Evolutionary conservation across 2,888 invertebrate genomes (phyloP).

Genomic region (Sthenelais limicola): DNA sequence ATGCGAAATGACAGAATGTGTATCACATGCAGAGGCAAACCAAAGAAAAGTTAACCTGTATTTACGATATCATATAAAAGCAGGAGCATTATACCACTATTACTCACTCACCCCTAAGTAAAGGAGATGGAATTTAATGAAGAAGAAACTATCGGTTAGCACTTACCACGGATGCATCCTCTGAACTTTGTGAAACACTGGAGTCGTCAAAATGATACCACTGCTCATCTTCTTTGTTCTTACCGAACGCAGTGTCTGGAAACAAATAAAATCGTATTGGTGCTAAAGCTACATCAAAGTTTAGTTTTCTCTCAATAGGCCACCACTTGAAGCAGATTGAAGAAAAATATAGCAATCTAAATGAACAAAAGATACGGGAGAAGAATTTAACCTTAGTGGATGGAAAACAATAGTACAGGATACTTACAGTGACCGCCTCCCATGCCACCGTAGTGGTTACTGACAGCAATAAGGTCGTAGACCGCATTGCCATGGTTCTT

Average conservation of each 20-base stretch:
- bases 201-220: slow-evolving; percentile 76
- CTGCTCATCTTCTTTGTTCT: slow-evolving; percentile 71
- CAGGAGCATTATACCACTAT: too few species aligned
- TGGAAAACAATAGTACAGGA: too few species aligned
- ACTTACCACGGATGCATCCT: slow-evolving; percentile 73
- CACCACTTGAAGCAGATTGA: not conserved
- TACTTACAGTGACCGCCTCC: slow-evolving; percentile 73
- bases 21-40: too few species aligned
- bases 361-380: too few species aligned
- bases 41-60: too few species aligned
- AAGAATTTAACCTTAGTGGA: too few species aligned
- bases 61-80: too few species aligned
- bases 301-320: not conserved
- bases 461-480: slow-evolving; percentile 76
- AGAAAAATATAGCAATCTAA: too few species aligned
- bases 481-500: slow-evolving; percentile 65
- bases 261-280: slow-evolving; percentile 16
- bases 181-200: slow-evolving; percentile 70
- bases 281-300: not conserved
- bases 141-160: too few species aligned
- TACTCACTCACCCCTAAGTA: too few species aligned
- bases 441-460: slow-evolving; percentile 76
- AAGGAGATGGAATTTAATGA: too few species aligned
- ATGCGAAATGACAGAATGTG: too few species aligned
- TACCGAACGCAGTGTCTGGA: slow-evolving; percentile 75